Conservation (phyloP, 2,113 vertebrate species). For the Atractosteus spatula region DNA sequence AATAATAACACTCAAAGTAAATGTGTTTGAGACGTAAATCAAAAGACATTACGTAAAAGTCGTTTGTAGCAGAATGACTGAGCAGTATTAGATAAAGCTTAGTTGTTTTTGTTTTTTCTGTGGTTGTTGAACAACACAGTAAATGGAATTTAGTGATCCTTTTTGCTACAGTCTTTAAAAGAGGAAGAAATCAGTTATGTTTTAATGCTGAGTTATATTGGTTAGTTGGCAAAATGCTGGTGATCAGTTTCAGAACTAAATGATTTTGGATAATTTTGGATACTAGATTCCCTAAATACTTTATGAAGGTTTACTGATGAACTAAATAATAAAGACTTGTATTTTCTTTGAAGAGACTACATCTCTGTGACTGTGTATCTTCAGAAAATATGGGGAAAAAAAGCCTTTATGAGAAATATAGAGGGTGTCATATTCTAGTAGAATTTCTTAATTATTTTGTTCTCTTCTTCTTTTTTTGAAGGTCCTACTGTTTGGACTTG, state of each 20-base stretch:
- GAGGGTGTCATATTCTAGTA: not conserved
- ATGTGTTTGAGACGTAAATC: conserved; percentile 30
- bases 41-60: conserved; percentile 36
- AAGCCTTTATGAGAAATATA: not conserved
- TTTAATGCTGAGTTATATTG: too few species aligned
- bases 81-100: not conserved
- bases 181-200: too few species aligned
- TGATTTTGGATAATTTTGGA: too few species aligned
- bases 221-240: too few species aligned
- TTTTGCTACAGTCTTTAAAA: too few species aligned
- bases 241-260: too few species aligned
- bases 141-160: too few species aligned
- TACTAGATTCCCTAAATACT: too few species aligned
- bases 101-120: not conserved
- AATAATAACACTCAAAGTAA: conserved; percentile 25
- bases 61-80: conserved; percentile 16
- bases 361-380: not conserved
- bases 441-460: not conserved
- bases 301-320: not conserved
- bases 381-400: too few species aligned
- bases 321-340: not conserved
- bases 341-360: not conserved
- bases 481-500: conserved; percentile 4
- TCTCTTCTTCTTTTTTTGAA: not conserved
- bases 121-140: too few species aligned